A percentile compares a stretch with the other conserved stretches of the same genome.
phyloP scores from a whole-genome alignment of 92 coral and sea anemone species.

The Phymanthus crucifer region DNA sequence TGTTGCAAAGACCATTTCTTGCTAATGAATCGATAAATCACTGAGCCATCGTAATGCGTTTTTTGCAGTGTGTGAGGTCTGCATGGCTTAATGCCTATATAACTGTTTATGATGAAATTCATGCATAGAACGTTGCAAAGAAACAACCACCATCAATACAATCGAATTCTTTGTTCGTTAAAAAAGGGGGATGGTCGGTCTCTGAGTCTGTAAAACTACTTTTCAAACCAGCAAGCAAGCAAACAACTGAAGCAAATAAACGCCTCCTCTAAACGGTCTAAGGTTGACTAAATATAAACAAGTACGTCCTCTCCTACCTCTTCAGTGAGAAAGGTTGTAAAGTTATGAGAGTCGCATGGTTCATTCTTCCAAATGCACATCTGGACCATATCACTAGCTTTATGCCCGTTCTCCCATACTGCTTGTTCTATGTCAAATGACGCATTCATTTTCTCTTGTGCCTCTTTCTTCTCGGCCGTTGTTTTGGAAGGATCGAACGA shows the following conservation, averaged over 20 bases:
- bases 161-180: too few relatives aligned
- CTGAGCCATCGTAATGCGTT: too few relatives aligned
- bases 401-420: conserved; percentile 48
- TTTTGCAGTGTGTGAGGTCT: too few relatives aligned
- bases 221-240: too few relatives aligned
- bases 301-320: background rate
- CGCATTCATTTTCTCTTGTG: background rate
- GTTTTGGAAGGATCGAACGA: conserved; percentile 4
- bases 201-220: too few relatives aligned
- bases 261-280: background rate
- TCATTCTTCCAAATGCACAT: conserved; percentile 51
- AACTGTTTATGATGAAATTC: too few relatives aligned
- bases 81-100: too few relatives aligned
- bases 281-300: background rate
- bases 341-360: conserved; percentile 51
- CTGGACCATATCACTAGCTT: conserved; percentile 27
- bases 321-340: conserved; percentile 15
- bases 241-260: background rate
- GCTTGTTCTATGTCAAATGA: conserved; percentile 46
- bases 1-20: too few relatives aligned
- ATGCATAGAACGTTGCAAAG: too few relatives aligned
- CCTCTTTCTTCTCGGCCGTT: background rate
- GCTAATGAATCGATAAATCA: too few relatives aligned
- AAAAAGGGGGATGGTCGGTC: too few relatives aligned
- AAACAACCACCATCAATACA: too few relatives aligned